A percentile compares a stretch with the other conserved stretches of the same genome.
These are phyloP conservation scores for Nansenia antarctica DNA, from an alignment of 2,113 vertebrate genomes.

Conservation along the genomic window DNA sequence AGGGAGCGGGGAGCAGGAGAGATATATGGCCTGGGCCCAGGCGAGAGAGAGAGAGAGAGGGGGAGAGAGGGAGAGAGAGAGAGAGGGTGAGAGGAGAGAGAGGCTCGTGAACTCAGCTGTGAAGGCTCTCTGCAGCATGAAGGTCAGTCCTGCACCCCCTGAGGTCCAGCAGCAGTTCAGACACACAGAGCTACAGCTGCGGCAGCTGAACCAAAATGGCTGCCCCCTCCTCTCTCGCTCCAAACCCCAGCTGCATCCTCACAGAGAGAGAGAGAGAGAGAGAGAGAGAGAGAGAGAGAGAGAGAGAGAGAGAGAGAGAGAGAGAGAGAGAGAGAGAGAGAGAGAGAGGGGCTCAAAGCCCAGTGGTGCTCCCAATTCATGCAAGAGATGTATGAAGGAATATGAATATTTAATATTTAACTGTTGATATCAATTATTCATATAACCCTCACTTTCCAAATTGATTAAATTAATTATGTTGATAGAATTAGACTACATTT, in stretches of 20 bases:
- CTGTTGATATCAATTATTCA: conserved; percentile 73
- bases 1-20: conserved; percentile 13
- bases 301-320: background rate
- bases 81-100: background rate
- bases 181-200: background rate
- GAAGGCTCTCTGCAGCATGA: conserved; percentile 47
- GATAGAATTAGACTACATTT: conserved; percentile 68
- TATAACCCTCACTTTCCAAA: conserved; percentile 62
- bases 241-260: too few species aligned
- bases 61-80: background rate
- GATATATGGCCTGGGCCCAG: conserved; percentile 38
- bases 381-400: conserved; percentile 30
- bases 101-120: conserved; percentile 42
- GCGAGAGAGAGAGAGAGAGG: background rate
- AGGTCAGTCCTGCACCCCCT: conserved; percentile 41
- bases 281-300: background rate
- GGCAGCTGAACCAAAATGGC: background rate
- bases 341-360: background rate
- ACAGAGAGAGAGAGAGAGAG: background rate
- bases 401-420: conserved; percentile 75
- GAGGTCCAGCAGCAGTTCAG: background rate
- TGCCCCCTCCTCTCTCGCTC: background rate
- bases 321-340: background rate
- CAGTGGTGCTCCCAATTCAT: background rate
- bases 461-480: conserved; percentile 73